Conservation (phyloP, 2,113 vertebrate genomes). For the Elephantulus edwardii region DNA sequence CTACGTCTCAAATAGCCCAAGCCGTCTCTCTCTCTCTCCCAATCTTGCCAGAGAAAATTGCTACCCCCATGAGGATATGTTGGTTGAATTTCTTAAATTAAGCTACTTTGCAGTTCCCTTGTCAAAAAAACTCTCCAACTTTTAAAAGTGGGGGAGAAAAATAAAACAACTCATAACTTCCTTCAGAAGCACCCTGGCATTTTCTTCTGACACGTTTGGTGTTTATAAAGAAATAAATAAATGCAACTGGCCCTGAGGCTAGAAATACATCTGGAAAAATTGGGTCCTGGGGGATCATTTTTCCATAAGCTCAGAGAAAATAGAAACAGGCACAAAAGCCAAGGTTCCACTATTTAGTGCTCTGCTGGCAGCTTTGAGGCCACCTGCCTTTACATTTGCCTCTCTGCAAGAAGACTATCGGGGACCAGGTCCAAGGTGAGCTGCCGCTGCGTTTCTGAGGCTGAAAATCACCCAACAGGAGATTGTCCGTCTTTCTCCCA, state of each 20-base stretch:
- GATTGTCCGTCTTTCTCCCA: too few relatives aligned
- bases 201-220: background rate
- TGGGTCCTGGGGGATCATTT: slow-evolving; percentile 25
- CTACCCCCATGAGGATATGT: background rate
- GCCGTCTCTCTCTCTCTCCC: background rate
- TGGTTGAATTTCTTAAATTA: slow-evolving; percentile 42
- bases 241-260: slow-evolving; percentile 21
- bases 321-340: background rate
- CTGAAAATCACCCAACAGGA: too few relatives aligned
- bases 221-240: slow-evolving; percentile 57
- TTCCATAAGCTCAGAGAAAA: background rate
- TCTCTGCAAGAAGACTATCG: background rate
- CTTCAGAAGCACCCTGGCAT: slow-evolving; percentile 1
- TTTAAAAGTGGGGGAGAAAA: slow-evolving; percentile 44
- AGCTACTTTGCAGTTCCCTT: slow-evolving; percentile 41
- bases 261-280: slow-evolving; percentile 50
- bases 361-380: background rate
- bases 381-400: background rate
- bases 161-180: too few relatives aligned
- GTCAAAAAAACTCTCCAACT: slow-evolving; percentile 32
- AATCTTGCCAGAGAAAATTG: background rate
- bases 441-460: too few relatives aligned
- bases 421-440: too few relatives aligned
- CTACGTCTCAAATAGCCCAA: background rate
- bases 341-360: background rate